Base-by-base conservation (phyloP, 2,797 vertebrate species). In the Emys orbicularis region DNA sequence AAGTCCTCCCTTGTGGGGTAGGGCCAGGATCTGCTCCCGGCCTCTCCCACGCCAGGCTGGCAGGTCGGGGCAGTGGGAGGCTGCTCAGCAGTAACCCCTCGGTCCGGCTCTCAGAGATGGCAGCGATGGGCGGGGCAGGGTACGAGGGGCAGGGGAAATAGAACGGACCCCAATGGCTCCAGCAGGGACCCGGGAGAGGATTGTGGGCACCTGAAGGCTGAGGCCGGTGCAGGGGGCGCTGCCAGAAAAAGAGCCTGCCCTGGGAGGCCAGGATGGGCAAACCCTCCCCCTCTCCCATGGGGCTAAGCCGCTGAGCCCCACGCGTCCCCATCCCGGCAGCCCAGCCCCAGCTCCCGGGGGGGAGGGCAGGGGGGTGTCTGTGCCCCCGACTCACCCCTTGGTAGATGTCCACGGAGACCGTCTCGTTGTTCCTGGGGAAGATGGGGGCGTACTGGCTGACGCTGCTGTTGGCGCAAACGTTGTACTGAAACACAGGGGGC, bases 371-470 rank as follows among this genome's bases (percentile, higher is more conserved):
- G 44, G 19, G 34, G 34, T 19, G 41, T 19, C n/a, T 29, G 12
- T 18, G 11, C 25, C 65, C 50, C n/a, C 50, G 8, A 87, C 98
- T 98, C 92, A 98, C 98, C 93, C 98, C 98, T 80, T 98, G 97
- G 97, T 98, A 99, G 86, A 99, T 98, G 77, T 99, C 98, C 94
- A 98, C 98, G 0, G 97, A 96, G 83, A 98, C 98, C 0, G 98
- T 98, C 3, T 86, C 0, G 1, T 98, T 98, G 92, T 98, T 90
- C 68, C 1, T 3, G 11, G 98, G 98, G 95, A 98, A 98, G 91
- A 98, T 97, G 12, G 31, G 0, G 3, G 98, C 95, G 0, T 98
- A 98, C 89, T 61, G 91, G 27, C 95, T 98, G 94, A 98, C 77
- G 81, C 97, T 98, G 96, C 98, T 98, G 91, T 98, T 98, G 92